A percentile compares a stretch with the other conserved stretches of the same genome.
phyloP scores from a whole-genome alignment of 2,113 vertebrate genomes.

The Calonectris borealis region DNA sequence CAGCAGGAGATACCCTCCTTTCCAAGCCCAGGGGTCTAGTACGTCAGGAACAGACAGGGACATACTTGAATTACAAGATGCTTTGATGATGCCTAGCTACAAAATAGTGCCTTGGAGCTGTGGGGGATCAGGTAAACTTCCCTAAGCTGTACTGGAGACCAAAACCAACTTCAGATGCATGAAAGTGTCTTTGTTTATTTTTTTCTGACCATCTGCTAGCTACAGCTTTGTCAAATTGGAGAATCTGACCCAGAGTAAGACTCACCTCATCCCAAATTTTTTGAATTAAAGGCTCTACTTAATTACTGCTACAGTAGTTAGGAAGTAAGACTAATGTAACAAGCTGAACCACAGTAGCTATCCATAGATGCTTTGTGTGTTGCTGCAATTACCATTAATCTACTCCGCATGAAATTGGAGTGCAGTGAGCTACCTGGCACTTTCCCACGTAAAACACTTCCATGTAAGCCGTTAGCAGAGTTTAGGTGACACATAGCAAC shows the following conservation, averaged over 20 bases:
- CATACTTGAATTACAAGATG: neutral
- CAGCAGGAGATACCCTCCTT: neutral
- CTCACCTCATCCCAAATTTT: neutral
- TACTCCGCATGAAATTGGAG: neutral
- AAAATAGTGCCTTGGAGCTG: neutral
- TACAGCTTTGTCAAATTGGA: neutral
- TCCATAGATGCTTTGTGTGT: neutral
- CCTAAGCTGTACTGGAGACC: neutral
- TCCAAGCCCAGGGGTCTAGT: neutral
- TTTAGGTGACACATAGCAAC: neutral
- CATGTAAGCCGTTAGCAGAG: fast-evolving
- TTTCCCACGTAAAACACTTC: neutral
- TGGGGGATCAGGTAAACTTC: neutral
- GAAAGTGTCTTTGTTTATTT: neutral
- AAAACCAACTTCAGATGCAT: neutral
- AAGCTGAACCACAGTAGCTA: neutral
- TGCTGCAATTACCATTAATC: neutral
- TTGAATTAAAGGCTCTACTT: neutral
- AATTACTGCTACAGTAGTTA: neutral
- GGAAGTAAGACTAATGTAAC: neutral
- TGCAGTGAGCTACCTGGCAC: neutral
- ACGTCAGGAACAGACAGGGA: neutral
- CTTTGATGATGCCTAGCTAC: neutral
- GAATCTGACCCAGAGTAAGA: neutral
- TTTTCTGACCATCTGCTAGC: neutral